These are phyloP conservation scores for Tetranychus truncatus DNA, from an alignment of 2,888 invertebrate genomes.

Conservation along the genomic window DNA sequence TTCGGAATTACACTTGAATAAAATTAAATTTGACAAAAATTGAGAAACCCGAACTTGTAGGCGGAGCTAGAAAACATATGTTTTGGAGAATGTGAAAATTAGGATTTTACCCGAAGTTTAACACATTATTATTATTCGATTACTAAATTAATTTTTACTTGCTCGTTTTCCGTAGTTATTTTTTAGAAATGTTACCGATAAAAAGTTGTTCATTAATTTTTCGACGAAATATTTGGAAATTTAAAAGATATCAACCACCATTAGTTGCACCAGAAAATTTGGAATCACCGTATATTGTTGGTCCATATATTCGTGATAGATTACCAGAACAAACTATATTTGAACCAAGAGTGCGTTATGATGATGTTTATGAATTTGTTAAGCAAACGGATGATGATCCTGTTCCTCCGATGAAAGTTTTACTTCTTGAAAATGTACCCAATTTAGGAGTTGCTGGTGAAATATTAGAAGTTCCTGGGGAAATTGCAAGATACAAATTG, in stretches of 20 bases:
- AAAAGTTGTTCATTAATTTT: background rate
- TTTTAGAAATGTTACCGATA: background rate
- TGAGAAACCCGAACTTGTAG: too few species aligned
- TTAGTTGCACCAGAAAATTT: background rate
- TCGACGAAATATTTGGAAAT: slow-evolving; percentile 9
- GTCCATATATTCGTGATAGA: slow-evolving; percentile 14
- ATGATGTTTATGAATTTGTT: slow-evolving; percentile 16
- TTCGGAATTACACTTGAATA: too few species aligned
- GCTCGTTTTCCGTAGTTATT: background rate
- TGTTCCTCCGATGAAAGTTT: slow-evolving; percentile 15
- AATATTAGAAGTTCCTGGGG: slow-evolving; percentile 15
- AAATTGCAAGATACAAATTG: slow-evolving; percentile 13
- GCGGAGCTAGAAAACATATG: too few species aligned
- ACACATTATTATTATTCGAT: too few species aligned
- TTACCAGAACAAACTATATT: slow-evolving; percentile 3
- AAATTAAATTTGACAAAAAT: too few species aligned
- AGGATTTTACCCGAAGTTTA: too few species aligned
- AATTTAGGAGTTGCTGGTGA: slow-evolving; percentile 21
- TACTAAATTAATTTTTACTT: too few species aligned
- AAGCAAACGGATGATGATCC: slow-evolving; percentile 10
- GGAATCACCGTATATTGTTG: slow-evolving; percentile 15
- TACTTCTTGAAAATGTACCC: slow-evolving; percentile 19
- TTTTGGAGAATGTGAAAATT: too few species aligned
- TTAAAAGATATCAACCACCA: background rate
- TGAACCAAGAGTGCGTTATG: slow-evolving; percentile 5